Evolutionary conservation across 2,113 vertebrate species (phyloP).

Genomic region (Ancistrus triradiatus): DNA sequence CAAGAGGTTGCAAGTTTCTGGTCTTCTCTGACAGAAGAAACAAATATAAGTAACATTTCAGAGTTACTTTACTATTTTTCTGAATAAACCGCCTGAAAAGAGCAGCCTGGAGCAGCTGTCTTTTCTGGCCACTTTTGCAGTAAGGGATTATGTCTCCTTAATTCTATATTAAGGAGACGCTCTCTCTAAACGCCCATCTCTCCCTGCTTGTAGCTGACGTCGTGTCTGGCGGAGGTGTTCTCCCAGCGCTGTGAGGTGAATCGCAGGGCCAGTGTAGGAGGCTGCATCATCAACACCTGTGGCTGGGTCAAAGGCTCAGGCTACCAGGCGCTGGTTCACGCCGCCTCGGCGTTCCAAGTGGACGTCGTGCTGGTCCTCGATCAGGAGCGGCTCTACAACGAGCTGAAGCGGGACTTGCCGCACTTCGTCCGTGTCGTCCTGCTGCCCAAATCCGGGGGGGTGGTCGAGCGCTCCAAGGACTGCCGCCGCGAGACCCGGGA

Average conservation of each 20-base stretch:
- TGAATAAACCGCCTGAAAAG: too few species aligned
- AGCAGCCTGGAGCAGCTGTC: too few species aligned
- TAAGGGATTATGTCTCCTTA: too few species aligned
- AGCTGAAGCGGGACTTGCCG: slow-evolving; percentile 90
- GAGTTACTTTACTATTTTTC: too few species aligned
- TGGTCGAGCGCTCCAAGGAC: slow-evolving; percentile 94
- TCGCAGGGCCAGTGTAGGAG: slow-evolving; percentile 87
- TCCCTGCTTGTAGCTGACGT: slow-evolving; percentile 75
- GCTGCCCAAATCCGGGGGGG: slow-evolving; percentile 90
- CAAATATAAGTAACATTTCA: too few species aligned
- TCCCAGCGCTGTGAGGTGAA: slow-evolving; percentile 95
- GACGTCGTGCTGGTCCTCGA: slow-evolving; percentile 95
- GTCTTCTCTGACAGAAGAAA: too few species aligned
- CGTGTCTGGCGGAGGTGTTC: slow-evolving; percentile 89
- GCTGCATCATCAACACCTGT: slow-evolving; percentile 96
- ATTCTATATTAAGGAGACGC: too few species aligned
- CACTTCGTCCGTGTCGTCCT: slow-evolving; percentile 92
- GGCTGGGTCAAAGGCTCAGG: slow-evolving; percentile 98
- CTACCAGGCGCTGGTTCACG: slow-evolving; percentile 94
- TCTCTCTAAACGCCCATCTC: neutral
- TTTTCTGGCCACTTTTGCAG: too few species aligned
- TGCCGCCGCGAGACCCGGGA: slow-evolving; percentile 87
- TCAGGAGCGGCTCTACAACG: slow-evolving; percentile 95
- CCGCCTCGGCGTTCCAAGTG: slow-evolving; percentile 93
- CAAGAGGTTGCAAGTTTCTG: too few species aligned